Evolutionary conservation across 1,140 invertebrate species (phyloP).

Genomic region (Oreohelix idahoensis): DNA sequence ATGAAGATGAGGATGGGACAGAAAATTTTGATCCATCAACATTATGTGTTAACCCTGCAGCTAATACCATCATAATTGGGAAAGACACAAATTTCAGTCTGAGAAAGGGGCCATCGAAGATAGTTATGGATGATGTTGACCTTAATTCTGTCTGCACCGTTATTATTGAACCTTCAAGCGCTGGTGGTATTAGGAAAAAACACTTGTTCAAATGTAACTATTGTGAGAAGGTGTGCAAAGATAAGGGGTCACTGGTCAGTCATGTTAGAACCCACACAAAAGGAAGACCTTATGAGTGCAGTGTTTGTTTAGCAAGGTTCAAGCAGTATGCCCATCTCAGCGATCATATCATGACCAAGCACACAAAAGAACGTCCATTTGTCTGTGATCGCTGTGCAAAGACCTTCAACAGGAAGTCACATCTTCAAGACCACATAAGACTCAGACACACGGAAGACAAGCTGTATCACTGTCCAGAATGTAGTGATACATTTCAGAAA

Average conservation of each 20-base stretch:
- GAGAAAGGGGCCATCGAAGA: constrained; percentile 28
- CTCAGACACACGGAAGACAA: constrained; percentile 32
- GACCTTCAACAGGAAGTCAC: constrained; percentile 26
- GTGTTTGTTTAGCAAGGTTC: constrained; percentile 21
- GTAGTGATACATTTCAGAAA: constrained; percentile 18
- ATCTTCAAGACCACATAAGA: constrained; percentile 33
- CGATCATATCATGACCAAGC: constrained; percentile 27
- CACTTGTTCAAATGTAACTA: constrained; percentile 32
- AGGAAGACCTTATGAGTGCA: constrained; percentile 35
- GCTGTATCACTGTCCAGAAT: constrained; percentile 32
- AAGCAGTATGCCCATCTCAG: constrained; percentile 38
- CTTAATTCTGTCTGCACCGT: constrained; percentile 19
- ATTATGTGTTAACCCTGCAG: background rate
- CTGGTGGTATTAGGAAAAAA: constrained; percentile 31
- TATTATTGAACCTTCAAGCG: constrained; percentile 26
- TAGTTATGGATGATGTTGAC: constrained; percentile 35
- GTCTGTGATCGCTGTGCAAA: constrained; percentile 37
- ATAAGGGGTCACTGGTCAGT: constrained; percentile 29
- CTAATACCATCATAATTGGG: constrained; percentile 5
- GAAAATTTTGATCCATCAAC: background rate
- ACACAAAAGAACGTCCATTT: constrained; percentile 36
- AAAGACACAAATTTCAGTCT: constrained; percentile 14
- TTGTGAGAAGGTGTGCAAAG: constrained; percentile 32
- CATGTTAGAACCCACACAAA: constrained; percentile 31
- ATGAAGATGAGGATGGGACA: background rate